Conservation (phyloP, 2,797 vertebrate species). For the Liparis tanakae region DNA sequence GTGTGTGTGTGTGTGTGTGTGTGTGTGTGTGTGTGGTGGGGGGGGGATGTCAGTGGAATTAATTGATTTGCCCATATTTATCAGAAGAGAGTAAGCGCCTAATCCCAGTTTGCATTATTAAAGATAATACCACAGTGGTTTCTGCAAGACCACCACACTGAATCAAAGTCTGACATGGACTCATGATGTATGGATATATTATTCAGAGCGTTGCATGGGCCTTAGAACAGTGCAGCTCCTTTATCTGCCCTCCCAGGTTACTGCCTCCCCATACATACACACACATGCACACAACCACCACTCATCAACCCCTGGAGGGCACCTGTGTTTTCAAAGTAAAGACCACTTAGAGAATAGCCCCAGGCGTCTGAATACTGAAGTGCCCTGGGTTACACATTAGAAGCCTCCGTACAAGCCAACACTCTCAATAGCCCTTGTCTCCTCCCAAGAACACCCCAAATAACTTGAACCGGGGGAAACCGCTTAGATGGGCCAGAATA, state of each 20-base stretch:
- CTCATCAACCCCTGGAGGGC: conserved; percentile 81
- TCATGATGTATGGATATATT: conserved; percentile 85
- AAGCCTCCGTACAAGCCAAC: conserved; percentile 72
- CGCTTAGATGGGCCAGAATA: conserved; percentile 48
- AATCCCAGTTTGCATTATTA: conserved; percentile 84
- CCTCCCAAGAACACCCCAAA: conserved; percentile 72
- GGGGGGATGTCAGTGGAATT: conserved; percentile 77
- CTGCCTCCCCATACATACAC: conserved; percentile 61
- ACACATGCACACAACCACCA: conserved; percentile 67
- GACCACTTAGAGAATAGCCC: conserved; percentile 87
- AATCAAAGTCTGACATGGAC: conserved; percentile 83
- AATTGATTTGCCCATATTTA: conserved; percentile 84
- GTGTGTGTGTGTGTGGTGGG: no score
- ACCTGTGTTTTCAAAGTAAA: conserved; percentile 87
- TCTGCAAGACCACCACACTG: conserved; percentile 78
- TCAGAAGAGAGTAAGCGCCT: conserved; percentile 79
- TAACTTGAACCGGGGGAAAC: conserved; percentile 60
- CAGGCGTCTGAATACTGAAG: conserved; percentile 78
- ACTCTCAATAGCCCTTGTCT: conserved; percentile 74
- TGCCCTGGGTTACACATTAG: conserved; percentile 80
- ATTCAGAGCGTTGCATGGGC: conserved; percentile 77
- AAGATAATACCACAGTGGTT: conserved; percentile 83
- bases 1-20: no score
- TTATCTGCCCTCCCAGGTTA: conserved; percentile 68
- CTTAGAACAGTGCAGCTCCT: conserved; percentile 63